Evolutionary conservation across 2,113 vertebrate genomes (phyloP).

Genomic region (Trinectes maculatus): DNA sequence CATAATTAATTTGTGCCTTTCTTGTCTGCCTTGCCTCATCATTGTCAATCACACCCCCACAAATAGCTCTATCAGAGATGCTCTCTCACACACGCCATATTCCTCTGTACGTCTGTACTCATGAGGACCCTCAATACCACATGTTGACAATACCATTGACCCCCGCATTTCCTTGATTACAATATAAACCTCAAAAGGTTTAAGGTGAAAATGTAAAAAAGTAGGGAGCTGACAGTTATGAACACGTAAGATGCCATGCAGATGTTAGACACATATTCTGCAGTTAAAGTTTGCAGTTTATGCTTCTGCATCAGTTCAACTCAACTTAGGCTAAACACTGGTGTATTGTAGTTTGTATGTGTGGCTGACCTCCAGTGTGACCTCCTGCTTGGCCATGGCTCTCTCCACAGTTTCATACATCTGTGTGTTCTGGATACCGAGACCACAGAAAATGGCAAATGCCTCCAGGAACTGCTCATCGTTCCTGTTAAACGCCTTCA

Average conservation of each 20-base stretch:
- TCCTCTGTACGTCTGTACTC: neutral
- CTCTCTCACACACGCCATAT: slow-evolving; percentile 1
- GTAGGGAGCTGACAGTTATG: too few species aligned
- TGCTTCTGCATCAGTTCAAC: too few species aligned
- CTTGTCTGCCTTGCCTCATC: slow-evolving; percentile 5
- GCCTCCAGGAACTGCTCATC: slow-evolving; percentile 98
- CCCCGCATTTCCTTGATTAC: too few species aligned
- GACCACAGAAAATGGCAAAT: slow-evolving; percentile 96
- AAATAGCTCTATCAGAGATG: neutral
- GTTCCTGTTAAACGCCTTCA: slow-evolving; percentile 95
- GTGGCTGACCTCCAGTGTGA: slow-evolving; percentile 93
- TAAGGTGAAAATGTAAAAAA: too few species aligned
- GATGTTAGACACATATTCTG: too few species aligned
- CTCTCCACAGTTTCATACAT: slow-evolving; percentile 97
- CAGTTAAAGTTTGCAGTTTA: too few species aligned
- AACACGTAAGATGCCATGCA: too few species aligned
- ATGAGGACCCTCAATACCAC: neutral
- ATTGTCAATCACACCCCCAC: slow-evolving; percentile 44
- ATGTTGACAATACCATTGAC: too few species aligned
- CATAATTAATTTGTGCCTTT: slow-evolving; percentile 5
- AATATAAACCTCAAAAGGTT: too few species aligned
- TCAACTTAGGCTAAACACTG: too few species aligned
- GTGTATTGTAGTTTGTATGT: too few species aligned
- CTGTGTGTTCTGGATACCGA: slow-evolving; percentile 98
- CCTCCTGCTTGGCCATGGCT: slow-evolving; percentile 98